Conservation (phyloP, 2,888 invertebrate genomes). For the Drosophila neonasuta region DNA sequence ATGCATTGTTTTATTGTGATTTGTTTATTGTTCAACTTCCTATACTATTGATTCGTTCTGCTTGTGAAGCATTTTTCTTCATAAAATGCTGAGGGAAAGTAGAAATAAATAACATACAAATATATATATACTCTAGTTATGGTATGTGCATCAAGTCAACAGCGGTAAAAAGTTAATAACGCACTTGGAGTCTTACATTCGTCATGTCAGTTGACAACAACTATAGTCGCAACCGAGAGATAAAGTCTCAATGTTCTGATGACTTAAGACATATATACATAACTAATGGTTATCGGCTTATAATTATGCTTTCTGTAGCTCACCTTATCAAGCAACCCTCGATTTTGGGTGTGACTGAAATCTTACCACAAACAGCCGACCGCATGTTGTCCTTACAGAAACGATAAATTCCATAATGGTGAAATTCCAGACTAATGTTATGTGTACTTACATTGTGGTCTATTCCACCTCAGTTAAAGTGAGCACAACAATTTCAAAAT, state of each 20-base stretch:
- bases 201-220: slow-evolving; percentile 38
- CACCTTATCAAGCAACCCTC: slow-evolving; percentile 18
- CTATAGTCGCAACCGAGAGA: slow-evolving; percentile 1
- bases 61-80: too few relatives aligned
- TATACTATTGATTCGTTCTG: not conserved
- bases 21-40: slow-evolving; percentile 10
- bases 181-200: slow-evolving; percentile 45
- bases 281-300: too few relatives aligned
- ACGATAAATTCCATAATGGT: slow-evolving; percentile 52
- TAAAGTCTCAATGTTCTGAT: not conserved
- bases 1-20: slow-evolving; percentile 44
- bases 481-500: slow-evolving; percentile 40
- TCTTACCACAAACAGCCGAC: slow-evolving; percentile 11
- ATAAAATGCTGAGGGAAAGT: too few relatives aligned
- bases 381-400: slow-evolving; percentile 11
- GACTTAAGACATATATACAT: not conserved
- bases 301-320: too few relatives aligned
- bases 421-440: slow-evolving; percentile 40
- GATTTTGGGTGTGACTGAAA: slow-evolving; percentile 23
- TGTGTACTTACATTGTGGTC: slow-evolving; percentile 34
- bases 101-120: too few relatives aligned
- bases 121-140: too few relatives aligned
- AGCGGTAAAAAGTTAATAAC: slow-evolving; percentile 44
- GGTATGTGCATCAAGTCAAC: slow-evolving; percentile 3
- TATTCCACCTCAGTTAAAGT: not conserved